Base-by-base conservation (phyloP, 2,888 invertebrate genomes). In the Eubasilissa splendida region DNA sequence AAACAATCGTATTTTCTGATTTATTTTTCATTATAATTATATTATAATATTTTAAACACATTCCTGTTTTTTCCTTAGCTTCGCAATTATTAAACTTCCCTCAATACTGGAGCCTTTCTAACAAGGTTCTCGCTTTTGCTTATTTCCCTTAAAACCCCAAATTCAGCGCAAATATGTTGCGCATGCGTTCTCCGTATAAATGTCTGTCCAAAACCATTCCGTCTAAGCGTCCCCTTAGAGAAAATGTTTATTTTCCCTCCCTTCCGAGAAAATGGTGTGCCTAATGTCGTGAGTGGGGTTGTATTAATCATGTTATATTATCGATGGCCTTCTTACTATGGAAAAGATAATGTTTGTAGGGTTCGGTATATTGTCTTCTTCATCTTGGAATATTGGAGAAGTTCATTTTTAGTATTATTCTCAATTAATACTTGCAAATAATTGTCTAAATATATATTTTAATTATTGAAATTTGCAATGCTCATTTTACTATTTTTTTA, bases 161-260 rank as follows among this genome's bases (percentile, higher is more conserved):
- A 42, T 42, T 42, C 42, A 42, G 42, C 42, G 42, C 58, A 9
- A 14, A n/a, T 14, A n/a, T 14, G 14, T n/a, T 12, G 58, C 58
- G 58, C 58, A 58, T 12, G 58, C 58, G 58, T 58, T 58, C n/a
- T 58, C 58, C 58, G 14, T 58, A 58, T 4, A 58, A 58, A 58
- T 58, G 58, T 58, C 14, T 14, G 58, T 58, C 58, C 58, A 3
- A 58, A n/a, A 58, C 58, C 58, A 58, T 58, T 58, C 58, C 9
- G 14, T 11, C 14, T 54, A 71, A 14, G 11, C 71, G 31, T 31
- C 53, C 71, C 71, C 71, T 56, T 31, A 9, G 31, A 71, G 71
- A 71, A 71, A 71, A 71, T 71, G 71, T 71, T 71, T 71, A 54
- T 71, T 31, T 71, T 71, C 31, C 7, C 53, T 71, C 56, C 54